phyloP scores from a whole-genome alignment of 2,113 vertebrate genomes.

The Cryptotis parvus region DNA sequence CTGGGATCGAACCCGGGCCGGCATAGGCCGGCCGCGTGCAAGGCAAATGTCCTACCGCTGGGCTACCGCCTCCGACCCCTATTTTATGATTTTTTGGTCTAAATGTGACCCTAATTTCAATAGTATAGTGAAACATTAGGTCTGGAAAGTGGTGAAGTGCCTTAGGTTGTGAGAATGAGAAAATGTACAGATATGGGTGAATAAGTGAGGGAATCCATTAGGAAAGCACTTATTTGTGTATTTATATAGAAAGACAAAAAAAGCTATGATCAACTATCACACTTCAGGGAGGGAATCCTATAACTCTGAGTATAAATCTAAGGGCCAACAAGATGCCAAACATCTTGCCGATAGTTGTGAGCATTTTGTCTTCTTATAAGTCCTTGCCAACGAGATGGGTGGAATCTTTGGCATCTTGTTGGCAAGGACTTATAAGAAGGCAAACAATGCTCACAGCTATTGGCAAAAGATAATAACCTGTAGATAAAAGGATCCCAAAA shows the following conservation, averaged over 20 bases:
- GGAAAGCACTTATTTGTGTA: constrained; percentile 11
- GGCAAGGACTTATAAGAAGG: background rate
- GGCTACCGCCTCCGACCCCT: too few species aligned
- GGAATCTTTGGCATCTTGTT: too few species aligned
- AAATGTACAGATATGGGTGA: constrained; percentile 8
- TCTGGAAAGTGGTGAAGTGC: background rate
- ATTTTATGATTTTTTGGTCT: too few species aligned
- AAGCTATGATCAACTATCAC: background rate
- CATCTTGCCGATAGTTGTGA: too few species aligned
- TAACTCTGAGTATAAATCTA: too few species aligned
- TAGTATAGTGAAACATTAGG: background rate
- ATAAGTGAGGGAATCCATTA: background rate
- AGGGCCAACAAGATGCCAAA: background rate
- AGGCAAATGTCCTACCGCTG: too few species aligned
- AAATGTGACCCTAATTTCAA: background rate
- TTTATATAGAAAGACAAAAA: background rate
- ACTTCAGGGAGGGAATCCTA: background rate
- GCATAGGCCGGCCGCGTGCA: too few species aligned
- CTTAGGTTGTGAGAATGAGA: background rate
- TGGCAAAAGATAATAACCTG: background rate
- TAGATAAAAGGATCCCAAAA: background rate
- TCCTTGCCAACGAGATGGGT: too few species aligned
- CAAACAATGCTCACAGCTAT: too few species aligned
- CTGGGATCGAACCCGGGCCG: too few species aligned
- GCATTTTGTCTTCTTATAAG: too few species aligned